A percentile compares a stretch with the other conserved stretches of the same genome.
These are phyloP conservation scores for Enteromius treurensis DNA, from an alignment of 2,797 vertebrate genomes.

Conservation along the genomic window DNA sequence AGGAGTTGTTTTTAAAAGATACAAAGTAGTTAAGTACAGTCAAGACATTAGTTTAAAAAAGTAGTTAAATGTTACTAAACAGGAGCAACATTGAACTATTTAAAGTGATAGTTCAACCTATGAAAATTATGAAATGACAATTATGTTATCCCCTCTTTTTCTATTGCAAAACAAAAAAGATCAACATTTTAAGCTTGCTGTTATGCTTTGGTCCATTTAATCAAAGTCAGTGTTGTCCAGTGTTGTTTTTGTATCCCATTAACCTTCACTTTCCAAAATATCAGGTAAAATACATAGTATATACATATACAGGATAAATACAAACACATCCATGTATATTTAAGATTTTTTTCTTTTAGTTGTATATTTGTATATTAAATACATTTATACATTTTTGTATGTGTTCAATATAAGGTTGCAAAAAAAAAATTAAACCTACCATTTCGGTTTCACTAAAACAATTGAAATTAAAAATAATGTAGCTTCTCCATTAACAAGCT, in stretches of 20 bases:
- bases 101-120: background rate
- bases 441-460: background rate
- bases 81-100: background rate
- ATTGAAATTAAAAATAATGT: background rate
- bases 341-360: too few species aligned
- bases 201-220: background rate
- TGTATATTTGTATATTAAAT: too few species aligned
- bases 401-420: background rate
- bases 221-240: background rate
- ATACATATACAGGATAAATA: too few species aligned
- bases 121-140: background rate
- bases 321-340: too few species aligned
- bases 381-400: background rate
- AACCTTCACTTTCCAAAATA: too few species aligned
- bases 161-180: background rate
- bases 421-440: background rate
- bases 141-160: background rate
- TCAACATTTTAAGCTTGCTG: background rate
- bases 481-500: conserved; percentile 9
- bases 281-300: too few species aligned
- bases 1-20: background rate
- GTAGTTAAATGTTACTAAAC: background rate
- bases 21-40: background rate
- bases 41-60: background rate
- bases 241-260: background rate